Evolutionary conservation across 2,113 vertebrate species (phyloP).

Genomic region (Miniopterus natalensis): DNA sequence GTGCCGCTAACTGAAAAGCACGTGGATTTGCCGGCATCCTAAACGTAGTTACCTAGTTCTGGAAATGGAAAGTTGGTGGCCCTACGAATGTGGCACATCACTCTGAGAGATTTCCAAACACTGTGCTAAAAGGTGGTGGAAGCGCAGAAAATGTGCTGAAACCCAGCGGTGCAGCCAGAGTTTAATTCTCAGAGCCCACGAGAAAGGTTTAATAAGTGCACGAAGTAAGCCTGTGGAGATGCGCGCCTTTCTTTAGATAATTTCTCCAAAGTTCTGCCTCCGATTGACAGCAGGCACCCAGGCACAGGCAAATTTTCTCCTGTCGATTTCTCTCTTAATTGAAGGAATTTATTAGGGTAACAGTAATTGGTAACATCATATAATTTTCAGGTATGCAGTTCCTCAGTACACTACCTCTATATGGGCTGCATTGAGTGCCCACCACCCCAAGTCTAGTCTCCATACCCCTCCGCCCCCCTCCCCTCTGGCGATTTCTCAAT

Average conservation of each 20-base stretch:
- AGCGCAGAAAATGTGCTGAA: background rate
- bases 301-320: background rate
- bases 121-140: background rate
- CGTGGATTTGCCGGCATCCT: background rate
- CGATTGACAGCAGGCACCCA: background rate
- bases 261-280: slow-evolving; percentile 5
- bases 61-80: background rate
- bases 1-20: slow-evolving; percentile 5
- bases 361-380: background rate
- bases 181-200: background rate
- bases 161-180: background rate
- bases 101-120: background rate
- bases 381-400: background rate
- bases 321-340: background rate
- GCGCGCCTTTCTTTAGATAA: background rate
- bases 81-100: background rate
- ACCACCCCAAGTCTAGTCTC: background rate
- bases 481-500: background rate
- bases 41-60: background rate
- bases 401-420: background rate
- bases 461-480: background rate
- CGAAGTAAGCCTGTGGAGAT: slow-evolving; percentile 19
- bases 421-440: background rate
- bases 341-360: background rate
- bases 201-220: background rate